Conservation (phyloP, 2,888 invertebrate species). For the Apodemia zela region DNA sequence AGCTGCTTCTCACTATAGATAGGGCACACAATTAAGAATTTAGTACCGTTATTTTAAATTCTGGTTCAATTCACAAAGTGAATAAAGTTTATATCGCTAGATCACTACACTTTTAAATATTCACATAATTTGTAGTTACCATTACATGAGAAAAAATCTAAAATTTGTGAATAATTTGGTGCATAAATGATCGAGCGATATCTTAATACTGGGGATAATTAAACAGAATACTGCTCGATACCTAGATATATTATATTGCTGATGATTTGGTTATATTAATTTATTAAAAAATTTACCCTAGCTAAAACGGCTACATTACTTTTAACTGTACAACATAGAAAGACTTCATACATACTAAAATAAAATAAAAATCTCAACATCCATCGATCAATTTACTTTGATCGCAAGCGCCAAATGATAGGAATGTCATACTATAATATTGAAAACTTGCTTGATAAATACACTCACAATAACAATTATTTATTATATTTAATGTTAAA, state of each 20-base stretch:
- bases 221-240: slow-evolving; percentile 57
- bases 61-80: slow-evolving; percentile 32
- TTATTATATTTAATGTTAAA: slow-evolving; percentile 63
- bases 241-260: slow-evolving; percentile 56
- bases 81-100: slow-evolving; percentile 13
- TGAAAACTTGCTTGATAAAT: slow-evolving; percentile 70
- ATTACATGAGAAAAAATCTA: slow-evolving; percentile 56
- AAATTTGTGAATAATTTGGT: slow-evolving; percentile 55
- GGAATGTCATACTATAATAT: slow-evolving; percentile 55
- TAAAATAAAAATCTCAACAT: slow-evolving; percentile 43
- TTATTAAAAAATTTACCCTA: slow-evolving; percentile 77
- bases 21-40: slow-evolving; percentile 39
- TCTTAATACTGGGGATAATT: slow-evolving; percentile 48
- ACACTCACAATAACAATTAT: slow-evolving; percentile 78
- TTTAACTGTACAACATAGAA: slow-evolving; percentile 75
- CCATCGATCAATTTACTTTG: slow-evolving; percentile 38
- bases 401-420: slow-evolving; percentile 55
- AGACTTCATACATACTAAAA: slow-evolving; percentile 58
- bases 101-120: slow-evolving; percentile 26
- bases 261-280: slow-evolving; percentile 62
- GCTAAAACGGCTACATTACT: slow-evolving; percentile 75
- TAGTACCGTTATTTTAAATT: slow-evolving; percentile 61
- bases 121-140: slow-evolving; percentile 30
- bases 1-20: slow-evolving; percentile 27
- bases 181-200: slow-evolving; percentile 62